Percentiles rank a stretch among this genome's conserved stretches.
These are phyloP conservation scores for Alligator sinensis DNA, from an alignment of 2,113 vertebrate genomes.

Conservation along the genomic window DNA sequence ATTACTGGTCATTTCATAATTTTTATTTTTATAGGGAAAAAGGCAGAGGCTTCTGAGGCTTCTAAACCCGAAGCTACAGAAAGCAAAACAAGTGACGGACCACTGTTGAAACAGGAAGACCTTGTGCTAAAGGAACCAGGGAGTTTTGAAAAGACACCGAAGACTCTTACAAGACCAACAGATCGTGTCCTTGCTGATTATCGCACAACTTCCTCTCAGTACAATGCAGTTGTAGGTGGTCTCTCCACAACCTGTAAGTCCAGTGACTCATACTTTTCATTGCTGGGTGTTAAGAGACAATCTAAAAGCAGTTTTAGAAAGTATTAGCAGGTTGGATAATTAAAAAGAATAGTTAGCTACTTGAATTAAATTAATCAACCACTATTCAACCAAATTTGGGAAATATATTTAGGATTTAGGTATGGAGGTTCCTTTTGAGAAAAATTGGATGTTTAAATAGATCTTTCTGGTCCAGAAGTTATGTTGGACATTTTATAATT, in stretches of 20 bases:
- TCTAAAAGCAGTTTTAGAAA: neutral
- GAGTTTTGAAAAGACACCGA: slow-evolving; percentile 74
- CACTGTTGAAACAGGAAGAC: slow-evolving; percentile 76
- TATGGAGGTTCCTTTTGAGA: neutral
- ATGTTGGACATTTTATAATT: neutral
- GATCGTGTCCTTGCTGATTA: slow-evolving; percentile 70
- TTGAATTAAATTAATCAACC: neutral
- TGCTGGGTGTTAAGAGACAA: neutral
- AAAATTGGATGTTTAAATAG: neutral
- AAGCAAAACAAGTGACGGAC: neutral
- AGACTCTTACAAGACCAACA: slow-evolving; percentile 65
- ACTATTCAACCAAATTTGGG: neutral
- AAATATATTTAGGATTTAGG: neutral
- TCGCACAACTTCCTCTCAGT: slow-evolving; percentile 82
- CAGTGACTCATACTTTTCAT: neutral
- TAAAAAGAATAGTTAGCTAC: neutral
- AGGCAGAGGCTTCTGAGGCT: neutral
- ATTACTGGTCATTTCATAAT: neutral
- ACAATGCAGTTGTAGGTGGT: slow-evolving; percentile 72
- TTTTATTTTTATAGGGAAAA: slow-evolving; percentile 55
- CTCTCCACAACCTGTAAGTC: slow-evolving; percentile 76
- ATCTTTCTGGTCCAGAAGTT: neutral
- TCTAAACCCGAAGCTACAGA: neutral
- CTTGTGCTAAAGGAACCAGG: slow-evolving; percentile 74
- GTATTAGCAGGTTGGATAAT: neutral